Conservation (phyloP, 2,888 invertebrate species). For the Cordylochernes scorpioides region DNA sequence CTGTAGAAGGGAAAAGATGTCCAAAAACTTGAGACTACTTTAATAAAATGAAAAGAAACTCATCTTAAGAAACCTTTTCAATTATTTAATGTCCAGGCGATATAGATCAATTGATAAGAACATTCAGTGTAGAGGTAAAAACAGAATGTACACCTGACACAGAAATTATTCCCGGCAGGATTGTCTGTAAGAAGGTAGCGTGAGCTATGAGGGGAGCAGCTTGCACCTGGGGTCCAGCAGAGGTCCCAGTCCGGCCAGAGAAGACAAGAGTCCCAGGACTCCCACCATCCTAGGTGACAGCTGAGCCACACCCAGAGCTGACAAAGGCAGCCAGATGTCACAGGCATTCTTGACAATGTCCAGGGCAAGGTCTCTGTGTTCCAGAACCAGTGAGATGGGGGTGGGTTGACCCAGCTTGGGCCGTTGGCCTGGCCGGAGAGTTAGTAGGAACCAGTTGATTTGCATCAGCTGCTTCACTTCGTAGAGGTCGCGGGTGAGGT, state of each 20-base stretch:
- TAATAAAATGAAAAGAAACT: too few species aligned
- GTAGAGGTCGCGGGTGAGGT: constrained; percentile 52
- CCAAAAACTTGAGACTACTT: too few species aligned
- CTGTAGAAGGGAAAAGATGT: too few species aligned
- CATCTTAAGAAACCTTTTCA: too few species aligned
- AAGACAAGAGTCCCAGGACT: constrained; percentile 47
- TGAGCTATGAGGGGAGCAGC: too few species aligned
- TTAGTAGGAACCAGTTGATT: too few species aligned
- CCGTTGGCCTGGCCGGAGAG: constrained; percentile 11
- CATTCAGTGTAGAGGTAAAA: too few species aligned
- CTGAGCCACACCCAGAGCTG: constrained; percentile 46
- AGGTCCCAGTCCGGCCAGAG: constrained; percentile 45
- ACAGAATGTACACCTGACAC: too few species aligned
- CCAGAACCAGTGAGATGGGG: constrained; percentile 10
- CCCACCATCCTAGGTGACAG: constrained; percentile 51
- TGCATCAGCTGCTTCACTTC: constrained; percentile 31
- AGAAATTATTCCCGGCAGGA: too few species aligned
- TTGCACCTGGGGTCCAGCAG: constrained; percentile 50
- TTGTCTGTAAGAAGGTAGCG: too few species aligned
- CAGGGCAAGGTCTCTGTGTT: constrained; percentile 39
- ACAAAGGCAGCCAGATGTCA: constrained; percentile 60
- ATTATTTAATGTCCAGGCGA: too few species aligned
- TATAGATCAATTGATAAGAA: too few species aligned
- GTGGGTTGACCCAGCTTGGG: constrained; percentile 13
- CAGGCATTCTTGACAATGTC: constrained; percentile 61